A percentile compares a stretch with the other conserved stretches of the same genome.
Conservation (phyloP, 2,888 invertebrate genomes). For the Panorpa germanica region DNA sequence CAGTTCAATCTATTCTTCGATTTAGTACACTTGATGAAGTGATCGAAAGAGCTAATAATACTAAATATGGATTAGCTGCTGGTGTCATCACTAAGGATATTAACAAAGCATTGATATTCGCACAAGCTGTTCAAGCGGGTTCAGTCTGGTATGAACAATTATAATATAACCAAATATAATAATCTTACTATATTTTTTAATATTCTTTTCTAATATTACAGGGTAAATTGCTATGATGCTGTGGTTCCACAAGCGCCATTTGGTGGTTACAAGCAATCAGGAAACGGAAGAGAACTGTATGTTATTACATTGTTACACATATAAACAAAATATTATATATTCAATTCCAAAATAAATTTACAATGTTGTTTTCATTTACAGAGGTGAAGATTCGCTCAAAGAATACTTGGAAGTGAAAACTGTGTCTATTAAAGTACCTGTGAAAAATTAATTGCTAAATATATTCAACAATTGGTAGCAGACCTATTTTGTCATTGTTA, state of each 20-base stretch:
- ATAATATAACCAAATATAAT: slow-evolving; percentile 2
- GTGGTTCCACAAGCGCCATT: slow-evolving; percentile 63
- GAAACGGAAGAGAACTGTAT: slow-evolving; percentile 63
- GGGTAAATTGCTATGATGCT: slow-evolving; percentile 59
- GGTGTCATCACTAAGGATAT: slow-evolving; percentile 66
- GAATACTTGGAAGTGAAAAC: slow-evolving; percentile 66
- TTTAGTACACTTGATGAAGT: slow-evolving; percentile 61
- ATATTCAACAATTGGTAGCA: not conserved
- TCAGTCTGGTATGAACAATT: slow-evolving; percentile 48
- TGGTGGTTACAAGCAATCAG: slow-evolving; percentile 77
- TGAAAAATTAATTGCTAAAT: slow-evolving; percentile 11
- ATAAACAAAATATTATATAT: not conserved
- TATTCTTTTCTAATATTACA: slow-evolving; percentile 24
- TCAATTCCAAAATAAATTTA: not conserved
- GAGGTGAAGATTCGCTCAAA: slow-evolving; percentile 59
- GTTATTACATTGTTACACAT: slow-evolving; percentile 17
- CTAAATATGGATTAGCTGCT: slow-evolving; percentile 64
- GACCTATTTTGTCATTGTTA: not conserved
- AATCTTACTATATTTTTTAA: slow-evolving; percentile 9
- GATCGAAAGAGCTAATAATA: slow-evolving; percentile 63
- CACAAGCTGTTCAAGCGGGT: slow-evolving; percentile 58
- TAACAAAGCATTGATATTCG: slow-evolving; percentile 53
- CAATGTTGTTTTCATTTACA: slow-evolving; percentile 21
- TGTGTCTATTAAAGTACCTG: slow-evolving; percentile 33
- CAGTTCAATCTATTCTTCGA: slow-evolving; percentile 71